Evolutionary conservation across 2,888 invertebrate genomes (phyloP), one percentile per base, ranked within the genome.

Genomic region (Psylliodes chrysocephalus): DNA sequence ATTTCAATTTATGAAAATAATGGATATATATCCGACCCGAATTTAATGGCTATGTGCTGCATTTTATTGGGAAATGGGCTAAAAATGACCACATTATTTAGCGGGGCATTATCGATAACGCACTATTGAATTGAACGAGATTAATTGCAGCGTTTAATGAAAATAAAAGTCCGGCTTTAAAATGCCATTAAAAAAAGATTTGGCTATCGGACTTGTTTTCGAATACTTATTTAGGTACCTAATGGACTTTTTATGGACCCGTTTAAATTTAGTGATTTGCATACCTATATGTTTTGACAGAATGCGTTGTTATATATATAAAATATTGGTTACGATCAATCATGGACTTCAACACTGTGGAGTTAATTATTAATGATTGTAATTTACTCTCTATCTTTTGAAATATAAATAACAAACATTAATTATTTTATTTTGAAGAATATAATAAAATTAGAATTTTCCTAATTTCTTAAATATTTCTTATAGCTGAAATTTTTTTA

Each of bases 1-100:
- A n/a, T n/a, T n/a, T n/a, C n/a, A n/a, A n/a, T n/a, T n/a, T n/a
- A n/a, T n/a, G 8, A 30, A 10, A 6, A 8, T 30, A 30, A 30
- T 30, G 30, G 30, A 30, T 30, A 22, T 22, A 4, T 44, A 44
- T 17, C 8, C 15, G 28, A 53, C 33, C 14, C 42, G 25, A 40
- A 35, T 51, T 22, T 63, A 63, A 63, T 63, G 44, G 63, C 49
- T 49, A 38, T 44, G 54, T 60, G 44, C 59, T 63, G 63, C 63
- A 57, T 63, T 64, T 64, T 60, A 64, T 64, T 51, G 64, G 33
- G 42, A 10, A 28, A 28, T 53, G 19, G 19, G 54, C 47, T 42
- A 63, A 64, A 64, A 64, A 51, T 30, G 30, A 6, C 47, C 38
- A 46, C 25, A 28, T 54, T 35, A 61, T 61, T 61, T 61, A 47